Base-by-base conservation (phyloP, 2,113 vertebrate genomes). In the Clarias gariepinus region DNA sequence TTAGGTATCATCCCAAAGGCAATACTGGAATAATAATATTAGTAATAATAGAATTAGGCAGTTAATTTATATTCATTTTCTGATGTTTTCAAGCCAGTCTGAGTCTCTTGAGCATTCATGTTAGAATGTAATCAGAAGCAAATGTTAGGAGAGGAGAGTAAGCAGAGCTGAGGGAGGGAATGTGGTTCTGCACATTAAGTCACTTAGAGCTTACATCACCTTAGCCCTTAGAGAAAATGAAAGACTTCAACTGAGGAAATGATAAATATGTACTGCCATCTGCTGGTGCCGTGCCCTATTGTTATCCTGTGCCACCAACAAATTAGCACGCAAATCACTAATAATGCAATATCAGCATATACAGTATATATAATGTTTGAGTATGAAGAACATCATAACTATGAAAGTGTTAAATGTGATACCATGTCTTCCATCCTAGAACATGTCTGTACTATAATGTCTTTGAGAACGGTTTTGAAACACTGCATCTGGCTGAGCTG, bases 281-380 rank as follows among this genome's bases (percentile, higher is more conserved):
- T 87, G 88, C 87, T 85, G 86, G 91, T 91, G 85, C 88, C 91
- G 91, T 89, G 85, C 86, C 82, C 89, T 58, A 28, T 15, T 30
- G 23, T 69, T 2, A 57, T 12, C 33, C 73, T 78, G 36, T 21
- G 58, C 11, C 52, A 55, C 8, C 25, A 61, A 57, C 25, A 79
- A 12, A 19, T 58, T 10, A 23, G 3, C 16, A n/a, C 15, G 0
- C 28, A 58, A 58, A 33, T 30, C 13, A 77, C 3, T n/a, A 55
- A 79, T 33, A 21, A 12, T 79, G 52, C n/a, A 57, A 10, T 30
- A 30, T 55, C 52, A 55, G 73, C 25, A 19, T 73, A 23, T 73
- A 23, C 9, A 10, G 4, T 73, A 19, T 41, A 41, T 41, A 41
- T 5, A 41, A 41, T 28, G 52, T 28, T 55, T 19, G 15, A 21